Base-by-base conservation (phyloP, 2,797 vertebrate species). In the Rhinogobio ventralis region DNA sequence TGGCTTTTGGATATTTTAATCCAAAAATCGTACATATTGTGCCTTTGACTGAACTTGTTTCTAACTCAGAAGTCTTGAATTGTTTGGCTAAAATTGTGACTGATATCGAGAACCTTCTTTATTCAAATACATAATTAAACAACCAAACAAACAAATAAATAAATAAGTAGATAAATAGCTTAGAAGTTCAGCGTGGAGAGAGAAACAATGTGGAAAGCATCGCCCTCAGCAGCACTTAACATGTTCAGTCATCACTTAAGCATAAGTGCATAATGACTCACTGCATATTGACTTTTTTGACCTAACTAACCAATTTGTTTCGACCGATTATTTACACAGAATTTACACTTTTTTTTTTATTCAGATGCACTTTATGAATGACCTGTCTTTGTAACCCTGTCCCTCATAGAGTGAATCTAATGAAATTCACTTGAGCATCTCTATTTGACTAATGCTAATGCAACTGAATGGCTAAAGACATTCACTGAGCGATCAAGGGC, bases 191-290 rank as follows among this genome's bases (percentile, higher is more conserved):
- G n/a, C 7, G 10, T n/a, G 7, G 33, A 76, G 74, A 76, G 74
- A n/a, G 39, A 45, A 79, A 71, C 30, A 55, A 57, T 69, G n/a
- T 49, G 28, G 5, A 79, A 66, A 25, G 53, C 66, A 69, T 7
- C 0, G 30, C 23, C 20, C 57, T 76, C 6, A 55, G 60, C 45
- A 51, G 45, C 51, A 67, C 46, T 76, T 42, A 28, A 39, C 81
- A 67, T 74, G 42, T 49, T 25, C 42, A 49, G 69, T 73, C 55
- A 74, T 69, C 66, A 57, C 25, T 46, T 73, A 62, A 46, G 19
- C 20, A n/a, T 75, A 62, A 64, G 57, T 51, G 20, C 69, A 66
- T 28, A 66, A 36, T 64, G 57, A 51, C 69, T 49, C 20, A 19
- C 25, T 62, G 55, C 13, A 73, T 23, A 60, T 11, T 49, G 39